phyloP scores from a whole-genome alignment of 2,888 invertebrate genomes.

The Ornithoptera alexandrae region DNA sequence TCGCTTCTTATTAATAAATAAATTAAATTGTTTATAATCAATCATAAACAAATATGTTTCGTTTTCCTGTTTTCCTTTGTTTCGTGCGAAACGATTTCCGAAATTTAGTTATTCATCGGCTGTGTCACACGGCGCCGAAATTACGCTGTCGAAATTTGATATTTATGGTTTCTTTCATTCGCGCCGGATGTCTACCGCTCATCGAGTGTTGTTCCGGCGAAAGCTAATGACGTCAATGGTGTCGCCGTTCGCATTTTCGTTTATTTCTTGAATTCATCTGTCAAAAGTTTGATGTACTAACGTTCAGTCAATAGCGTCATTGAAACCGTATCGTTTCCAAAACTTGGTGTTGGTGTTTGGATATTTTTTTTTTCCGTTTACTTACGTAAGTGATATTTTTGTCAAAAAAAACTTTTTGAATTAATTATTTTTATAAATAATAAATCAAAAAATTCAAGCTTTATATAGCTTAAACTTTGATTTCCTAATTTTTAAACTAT shows the following conservation, averaged over 20 bases:
- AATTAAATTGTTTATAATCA: neutral
- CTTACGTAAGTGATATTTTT: neutral
- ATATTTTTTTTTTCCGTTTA: neutral
- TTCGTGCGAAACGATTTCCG: conserved; percentile 15
- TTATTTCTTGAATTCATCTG: conserved; percentile 9
- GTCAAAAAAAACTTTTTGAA: too few relatives aligned
- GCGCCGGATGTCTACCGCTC: conserved; percentile 23
- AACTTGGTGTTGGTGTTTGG: neutral
- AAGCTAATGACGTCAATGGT: conserved; percentile 19
- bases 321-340: neutral
- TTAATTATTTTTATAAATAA: too few relatives aligned
- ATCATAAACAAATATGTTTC: neutral
- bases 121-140: conserved; percentile 12
- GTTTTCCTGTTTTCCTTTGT: conserved; percentile 7
- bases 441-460: too few relatives aligned
- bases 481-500: too few relatives aligned
- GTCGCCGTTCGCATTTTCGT: conserved; percentile 8
- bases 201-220: conserved; percentile 20
- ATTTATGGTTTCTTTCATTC: conserved; percentile 23
- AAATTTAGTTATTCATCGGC: conserved; percentile 13
- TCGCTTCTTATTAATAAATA: neutral
- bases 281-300: conserved; percentile 18
- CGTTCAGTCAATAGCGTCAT: neutral
- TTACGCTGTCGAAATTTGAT: conserved; percentile 20
- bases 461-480: too few relatives aligned